phyloP scores from a whole-genome alignment of 2,888 invertebrate species.

The Hemistola chrysoprasaria region DNA sequence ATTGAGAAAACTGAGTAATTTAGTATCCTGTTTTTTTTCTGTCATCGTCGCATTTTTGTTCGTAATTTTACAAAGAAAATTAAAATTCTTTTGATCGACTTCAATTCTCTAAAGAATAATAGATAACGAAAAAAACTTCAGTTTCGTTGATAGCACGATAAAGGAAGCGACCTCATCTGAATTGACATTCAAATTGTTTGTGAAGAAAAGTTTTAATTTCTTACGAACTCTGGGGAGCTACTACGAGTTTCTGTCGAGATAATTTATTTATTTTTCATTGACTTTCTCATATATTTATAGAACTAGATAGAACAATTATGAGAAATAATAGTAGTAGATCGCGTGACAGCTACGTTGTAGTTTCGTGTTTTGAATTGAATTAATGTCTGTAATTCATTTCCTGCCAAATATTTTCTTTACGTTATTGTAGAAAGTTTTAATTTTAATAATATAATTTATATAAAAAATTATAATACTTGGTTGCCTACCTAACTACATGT shows the following conservation, averaged over 20 bases:
- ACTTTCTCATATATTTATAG: too few relatives aligned
- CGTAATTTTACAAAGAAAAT: too few relatives aligned
- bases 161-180: slow-evolving; percentile 17
- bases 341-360: slow-evolving; percentile 32
- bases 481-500: too few relatives aligned
- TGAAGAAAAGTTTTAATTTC: slow-evolving; percentile 40
- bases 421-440: slow-evolving; percentile 24
- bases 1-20: too few relatives aligned
- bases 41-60: too few relatives aligned
- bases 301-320: too few relatives aligned
- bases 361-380: slow-evolving; percentile 47
- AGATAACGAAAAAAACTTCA: background rate
- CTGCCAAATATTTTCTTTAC: slow-evolving; percentile 39
- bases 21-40: too few relatives aligned
- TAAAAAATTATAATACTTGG: too few relatives aligned
- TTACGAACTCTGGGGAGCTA: slow-evolving; percentile 28
- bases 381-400: slow-evolving; percentile 52
- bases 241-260: too few relatives aligned
- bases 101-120: too few relatives aligned
- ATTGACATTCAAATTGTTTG: slow-evolving; percentile 41
- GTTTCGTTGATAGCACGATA: slow-evolving; percentile 6
- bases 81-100: too few relatives aligned
- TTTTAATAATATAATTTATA: slow-evolving; percentile 9
- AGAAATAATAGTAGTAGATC: slow-evolving; percentile 12
- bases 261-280: too few relatives aligned